Conservation (phyloP, 2,888 invertebrate species). For the Ischnura elegans region DNA sequence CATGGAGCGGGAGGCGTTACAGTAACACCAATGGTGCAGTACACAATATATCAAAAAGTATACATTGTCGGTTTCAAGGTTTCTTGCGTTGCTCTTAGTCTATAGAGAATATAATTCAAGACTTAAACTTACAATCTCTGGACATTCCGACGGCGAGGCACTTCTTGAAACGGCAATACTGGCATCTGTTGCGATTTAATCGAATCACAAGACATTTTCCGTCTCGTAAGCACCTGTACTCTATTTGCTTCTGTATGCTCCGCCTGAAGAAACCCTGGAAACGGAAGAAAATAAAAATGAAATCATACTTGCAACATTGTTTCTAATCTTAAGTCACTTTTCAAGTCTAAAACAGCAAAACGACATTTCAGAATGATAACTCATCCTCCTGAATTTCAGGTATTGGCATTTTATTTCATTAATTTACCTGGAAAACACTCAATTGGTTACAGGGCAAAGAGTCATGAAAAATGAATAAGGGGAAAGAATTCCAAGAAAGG, state of each 20-base stretch:
- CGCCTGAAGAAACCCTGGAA: slow-evolving; percentile 95
- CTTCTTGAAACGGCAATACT: slow-evolving; percentile 98
- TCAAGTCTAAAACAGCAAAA: too few species aligned
- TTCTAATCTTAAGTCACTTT: too few species aligned
- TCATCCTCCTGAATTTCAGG: too few species aligned
- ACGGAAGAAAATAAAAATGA: slow-evolving; percentile 70
- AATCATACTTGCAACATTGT: not conserved
- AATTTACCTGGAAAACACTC: too few species aligned
- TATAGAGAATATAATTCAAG: not conserved
- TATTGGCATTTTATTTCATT: too few species aligned
- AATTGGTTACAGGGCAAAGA: too few species aligned
- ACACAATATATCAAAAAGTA: too few species aligned
- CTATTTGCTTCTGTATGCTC: slow-evolving; percentile 98
- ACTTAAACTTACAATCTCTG: slow-evolving; percentile 92
- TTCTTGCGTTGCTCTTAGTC: not conserved
- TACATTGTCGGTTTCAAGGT: not conserved
- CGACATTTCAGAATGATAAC: too few species aligned
- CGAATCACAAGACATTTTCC: slow-evolving; percentile 96
- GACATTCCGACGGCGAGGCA: slow-evolving; percentile 98
- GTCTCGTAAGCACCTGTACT: slow-evolving; percentile 95
- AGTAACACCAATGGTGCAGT: too few species aligned
- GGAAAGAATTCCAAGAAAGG: too few species aligned
- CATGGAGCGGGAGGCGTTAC: too few species aligned
- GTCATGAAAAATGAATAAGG: too few species aligned
- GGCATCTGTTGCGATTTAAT: slow-evolving; percentile 96